Base-by-base conservation (phyloP, 92 coral and sea anemone species). In the Pocillopora grandis region DNA sequence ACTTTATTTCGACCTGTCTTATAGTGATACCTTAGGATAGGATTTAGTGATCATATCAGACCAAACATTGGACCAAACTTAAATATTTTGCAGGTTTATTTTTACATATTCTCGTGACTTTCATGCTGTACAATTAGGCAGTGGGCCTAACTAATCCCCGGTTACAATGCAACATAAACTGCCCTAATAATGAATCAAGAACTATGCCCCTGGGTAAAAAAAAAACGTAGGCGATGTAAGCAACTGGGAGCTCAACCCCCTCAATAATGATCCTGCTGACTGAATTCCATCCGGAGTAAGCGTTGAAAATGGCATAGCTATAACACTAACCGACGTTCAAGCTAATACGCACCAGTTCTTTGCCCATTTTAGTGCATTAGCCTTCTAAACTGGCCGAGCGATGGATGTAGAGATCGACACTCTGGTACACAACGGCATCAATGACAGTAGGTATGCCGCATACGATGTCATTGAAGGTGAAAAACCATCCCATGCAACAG, bases 251-350 rank as follows among this genome's bases (percentile, higher is more conserved):
- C 19, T 57, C 62, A 5, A 68, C 10, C 69, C 62, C 78, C 31
- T 81, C 85, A 66, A 69, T 81, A 48, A 81, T 69, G 21, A 81
- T 66, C 37, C 77, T 71, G 62, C n/a, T n/a, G 15, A 64, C 77
- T 11, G 76, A 64, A 23, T 42, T 18, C 76, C 66, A 81, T 10
- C 85, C 19, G 18, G 84, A 14, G 4, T 63, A 55, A 14, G 75
- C 85, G 49, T 80, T 76, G 10, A 36, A 77, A 11, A 13, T 48
- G 16, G 37, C 19, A 14, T 0, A 12, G 17, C 36, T 36, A 7
- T 6, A 2, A 31, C 85, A 80, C 19, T 48, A 48, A 12, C 85
- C 85, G 35, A 80, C 64, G 56, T 58, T 27, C 16, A 67, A 61
- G 6, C 85, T 77, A 42, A 80, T 66, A 0, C 31, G 1, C 20